Percentiles rank a stretch among this genome's conserved stretches.
These are phyloP conservation scores for Aphidius colemani DNA, from an alignment of 2,888 invertebrate species.

Conservation along the genomic window DNA sequence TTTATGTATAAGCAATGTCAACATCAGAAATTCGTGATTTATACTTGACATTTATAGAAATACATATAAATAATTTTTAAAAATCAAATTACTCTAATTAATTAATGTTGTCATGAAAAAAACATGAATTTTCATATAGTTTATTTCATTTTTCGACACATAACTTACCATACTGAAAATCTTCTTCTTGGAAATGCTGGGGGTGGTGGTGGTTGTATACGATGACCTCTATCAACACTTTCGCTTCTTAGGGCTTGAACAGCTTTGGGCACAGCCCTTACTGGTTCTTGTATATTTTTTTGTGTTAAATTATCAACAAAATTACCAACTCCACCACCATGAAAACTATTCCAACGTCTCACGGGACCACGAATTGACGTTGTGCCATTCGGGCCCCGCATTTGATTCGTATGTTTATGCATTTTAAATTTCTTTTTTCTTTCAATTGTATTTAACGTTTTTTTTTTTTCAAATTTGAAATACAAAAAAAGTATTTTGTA, in stretches of 20 bases:
- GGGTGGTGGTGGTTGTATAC: slow-evolving; percentile 54
- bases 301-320: slow-evolving; percentile 34
- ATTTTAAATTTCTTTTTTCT: slow-evolving; percentile 35
- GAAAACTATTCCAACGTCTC: slow-evolving; percentile 62
- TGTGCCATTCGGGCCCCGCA: slow-evolving; percentile 42
- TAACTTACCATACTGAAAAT: slow-evolving; percentile 62
- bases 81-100: too few relatives aligned
- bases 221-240: slow-evolving; percentile 54
- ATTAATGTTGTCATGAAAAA: too few relatives aligned
- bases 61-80: too few relatives aligned
- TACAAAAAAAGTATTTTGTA: not conserved
- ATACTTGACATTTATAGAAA: too few relatives aligned
- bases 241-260: slow-evolving; percentile 57
- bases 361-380: slow-evolving; percentile 55
- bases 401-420: slow-evolving; percentile 59
- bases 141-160: not conserved
- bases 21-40: too few relatives aligned
- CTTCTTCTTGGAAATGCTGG: slow-evolving; percentile 57
- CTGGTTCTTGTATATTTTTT: slow-evolving; percentile 42
- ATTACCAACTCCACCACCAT: slow-evolving; percentile 49
- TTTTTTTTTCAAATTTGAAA: not conserved
- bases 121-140: too few relatives aligned
- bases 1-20: too few relatives aligned
- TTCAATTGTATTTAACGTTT: not conserved
- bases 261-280: slow-evolving; percentile 53